phyloP scores from a whole-genome alignment of 53 echinoderm and acorn worm species.

The Mesocentrotus franciscanus region DNA sequence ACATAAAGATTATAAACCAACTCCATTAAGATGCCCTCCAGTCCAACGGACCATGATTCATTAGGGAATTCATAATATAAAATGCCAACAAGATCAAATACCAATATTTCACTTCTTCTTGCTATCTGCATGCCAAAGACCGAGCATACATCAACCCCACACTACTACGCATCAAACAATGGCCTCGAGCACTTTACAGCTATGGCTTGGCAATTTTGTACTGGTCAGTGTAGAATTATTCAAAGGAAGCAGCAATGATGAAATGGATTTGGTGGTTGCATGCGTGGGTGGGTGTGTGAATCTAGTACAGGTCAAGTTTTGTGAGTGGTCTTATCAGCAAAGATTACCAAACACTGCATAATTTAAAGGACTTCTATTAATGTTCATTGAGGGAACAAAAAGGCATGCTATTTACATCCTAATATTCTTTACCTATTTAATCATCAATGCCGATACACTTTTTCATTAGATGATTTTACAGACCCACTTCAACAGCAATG shows the following conservation, averaged over 20 bases:
- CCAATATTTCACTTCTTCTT: neutral
- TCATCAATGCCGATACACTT: no score
- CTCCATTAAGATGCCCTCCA: neutral
- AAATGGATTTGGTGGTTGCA: neutral
- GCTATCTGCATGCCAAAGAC: neutral
- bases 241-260: neutral
- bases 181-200: conserved; percentile 19
- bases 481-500: no score
- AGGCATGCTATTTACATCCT: no score
- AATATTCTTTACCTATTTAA: no score
- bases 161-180: neutral
- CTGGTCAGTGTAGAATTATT: conserved; percentile 30
- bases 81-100: neutral
- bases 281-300: neutral
- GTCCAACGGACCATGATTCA: neutral
- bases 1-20: conserved; percentile 1
- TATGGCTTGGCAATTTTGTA: neutral
- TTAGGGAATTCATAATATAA: conserved; percentile 19
- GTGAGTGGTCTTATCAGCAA: neutral
- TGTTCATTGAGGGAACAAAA: neutral
- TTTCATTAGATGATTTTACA: no score
- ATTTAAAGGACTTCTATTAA: neutral
- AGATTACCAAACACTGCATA: neutral
- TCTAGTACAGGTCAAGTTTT: conserved; percentile 11
- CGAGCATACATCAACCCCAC: conserved; percentile 33